Evolutionary conservation across 2,113 vertebrate genomes (phyloP).

Genomic region (Lycaon pictus): DNA sequence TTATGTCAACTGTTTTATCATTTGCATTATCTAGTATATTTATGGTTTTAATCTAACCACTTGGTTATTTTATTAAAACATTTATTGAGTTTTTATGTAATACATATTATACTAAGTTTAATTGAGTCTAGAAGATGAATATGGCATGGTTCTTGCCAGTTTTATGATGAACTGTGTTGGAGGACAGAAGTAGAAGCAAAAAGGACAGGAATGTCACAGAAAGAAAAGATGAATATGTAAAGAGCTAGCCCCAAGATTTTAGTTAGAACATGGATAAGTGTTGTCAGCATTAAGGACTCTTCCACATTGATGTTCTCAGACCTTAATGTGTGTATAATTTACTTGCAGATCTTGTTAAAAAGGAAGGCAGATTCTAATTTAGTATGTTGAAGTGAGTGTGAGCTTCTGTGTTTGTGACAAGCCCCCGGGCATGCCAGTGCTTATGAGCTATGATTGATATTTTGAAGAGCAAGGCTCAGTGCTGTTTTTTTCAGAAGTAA

Average conservation of each 20-base stretch:
- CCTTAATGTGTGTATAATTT: background rate
- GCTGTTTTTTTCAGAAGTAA: background rate
- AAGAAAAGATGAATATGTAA: background rate
- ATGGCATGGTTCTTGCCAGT: background rate
- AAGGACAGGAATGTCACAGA: background rate
- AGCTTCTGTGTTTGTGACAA: background rate
- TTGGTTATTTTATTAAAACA: slow-evolving; percentile 46
- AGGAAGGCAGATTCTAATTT: background rate
- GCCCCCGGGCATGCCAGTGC: background rate
- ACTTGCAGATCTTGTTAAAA: background rate
- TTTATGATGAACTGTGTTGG: background rate
- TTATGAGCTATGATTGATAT: background rate
- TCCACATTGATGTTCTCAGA: background rate
- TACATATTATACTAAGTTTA: slow-evolving; percentile 3
- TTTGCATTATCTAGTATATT: slow-evolving; percentile 3
- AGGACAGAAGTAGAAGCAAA: background rate
- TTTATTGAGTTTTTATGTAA: background rate
- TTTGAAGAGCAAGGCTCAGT: background rate
- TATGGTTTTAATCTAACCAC: background rate
- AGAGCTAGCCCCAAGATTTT: background rate
- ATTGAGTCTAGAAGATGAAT: background rate
- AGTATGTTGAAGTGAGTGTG: background rate
- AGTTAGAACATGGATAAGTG: background rate
- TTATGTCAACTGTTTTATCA: background rate
- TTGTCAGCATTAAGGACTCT: background rate